Evolutionary conservation across 2,888 invertebrate genomes (phyloP).

Genomic region (Diarsia brunnea): DNA sequence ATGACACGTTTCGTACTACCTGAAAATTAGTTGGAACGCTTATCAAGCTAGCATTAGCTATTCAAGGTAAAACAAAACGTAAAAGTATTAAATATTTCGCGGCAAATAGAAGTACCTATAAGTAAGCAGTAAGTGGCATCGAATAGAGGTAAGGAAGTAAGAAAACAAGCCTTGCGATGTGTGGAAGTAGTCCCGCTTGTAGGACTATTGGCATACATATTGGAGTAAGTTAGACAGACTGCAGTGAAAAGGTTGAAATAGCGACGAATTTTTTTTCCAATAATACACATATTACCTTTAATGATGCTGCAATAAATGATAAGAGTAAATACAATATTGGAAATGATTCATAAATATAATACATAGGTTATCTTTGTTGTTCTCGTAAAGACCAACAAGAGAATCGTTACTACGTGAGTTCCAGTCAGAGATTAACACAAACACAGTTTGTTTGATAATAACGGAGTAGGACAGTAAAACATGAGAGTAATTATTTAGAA

Average conservation of each 20-base stretch:
- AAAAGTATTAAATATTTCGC: constrained; percentile 3
- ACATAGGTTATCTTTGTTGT: not conserved
- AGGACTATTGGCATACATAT: not conserved
- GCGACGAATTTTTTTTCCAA: constrained; percentile 2
- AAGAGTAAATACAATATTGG: not conserved
- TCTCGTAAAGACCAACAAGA: not conserved
- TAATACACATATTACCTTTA: not conserved
- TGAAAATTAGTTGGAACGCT: constrained; percentile 44
- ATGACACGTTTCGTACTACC: constrained; percentile 50
- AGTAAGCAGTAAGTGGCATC: constrained; percentile 1
- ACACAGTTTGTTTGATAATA: constrained; percentile 3
- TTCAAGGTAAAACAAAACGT: constrained; percentile 13
- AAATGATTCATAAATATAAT: constrained; percentile 2
- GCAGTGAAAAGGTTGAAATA: constrained; percentile 32
- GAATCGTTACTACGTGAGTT: constrained; percentile 12
- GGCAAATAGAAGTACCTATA: constrained; percentile 5
- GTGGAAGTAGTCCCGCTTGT: not conserved
- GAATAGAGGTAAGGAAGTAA: not conserved
- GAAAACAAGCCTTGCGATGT: too few species aligned
- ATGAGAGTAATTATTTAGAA: constrained; percentile 27
- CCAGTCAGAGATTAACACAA: constrained; percentile 7
- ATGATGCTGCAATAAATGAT: constrained; percentile 3
- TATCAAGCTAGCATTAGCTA: constrained; percentile 34
- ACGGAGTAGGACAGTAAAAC: constrained; percentile 18
- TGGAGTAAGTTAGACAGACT: not conserved